Evolutionary conservation across 2,888 invertebrate genomes (phyloP).

Genomic region (Xestia xanthographa): DNA sequence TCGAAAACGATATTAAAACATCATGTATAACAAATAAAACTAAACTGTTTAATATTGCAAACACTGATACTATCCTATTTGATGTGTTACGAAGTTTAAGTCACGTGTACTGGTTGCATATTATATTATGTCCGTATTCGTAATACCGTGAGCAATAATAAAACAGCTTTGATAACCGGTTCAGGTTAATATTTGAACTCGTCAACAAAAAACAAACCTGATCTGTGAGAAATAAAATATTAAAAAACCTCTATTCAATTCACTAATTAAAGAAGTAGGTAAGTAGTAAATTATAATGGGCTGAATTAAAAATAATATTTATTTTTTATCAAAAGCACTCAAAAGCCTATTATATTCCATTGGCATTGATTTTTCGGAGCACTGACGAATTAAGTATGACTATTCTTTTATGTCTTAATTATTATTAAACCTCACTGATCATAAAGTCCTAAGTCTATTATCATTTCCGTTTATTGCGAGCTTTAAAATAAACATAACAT

Average conservation of each 20-base stretch:
- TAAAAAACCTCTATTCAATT: background rate
- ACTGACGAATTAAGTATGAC: background rate
- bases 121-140: slow-evolving; percentile 37
- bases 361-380: background rate
- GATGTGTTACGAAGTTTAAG: slow-evolving; percentile 3
- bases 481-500: too few species aligned
- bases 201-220: slow-evolving; percentile 12
- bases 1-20: background rate
- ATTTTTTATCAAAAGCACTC: background rate
- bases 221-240: background rate
- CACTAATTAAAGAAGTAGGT: slow-evolving; percentile 3
- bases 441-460: background rate
- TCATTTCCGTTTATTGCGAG: too few species aligned
- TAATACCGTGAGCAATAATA: slow-evolving; percentile 10
- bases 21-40: slow-evolving; percentile 13
- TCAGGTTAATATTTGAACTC: background rate
- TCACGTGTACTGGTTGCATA: slow-evolving; percentile 29
- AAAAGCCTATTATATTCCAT: background rate
- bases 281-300: background rate
- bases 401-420: background rate
- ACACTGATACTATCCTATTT: background rate
- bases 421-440: background rate
- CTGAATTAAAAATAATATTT: background rate
- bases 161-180: slow-evolving; percentile 22
- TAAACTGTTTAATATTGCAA: background rate